phyloP scores from a whole-genome alignment of 1,140 invertebrate species.

The Apis cerana region DNA sequence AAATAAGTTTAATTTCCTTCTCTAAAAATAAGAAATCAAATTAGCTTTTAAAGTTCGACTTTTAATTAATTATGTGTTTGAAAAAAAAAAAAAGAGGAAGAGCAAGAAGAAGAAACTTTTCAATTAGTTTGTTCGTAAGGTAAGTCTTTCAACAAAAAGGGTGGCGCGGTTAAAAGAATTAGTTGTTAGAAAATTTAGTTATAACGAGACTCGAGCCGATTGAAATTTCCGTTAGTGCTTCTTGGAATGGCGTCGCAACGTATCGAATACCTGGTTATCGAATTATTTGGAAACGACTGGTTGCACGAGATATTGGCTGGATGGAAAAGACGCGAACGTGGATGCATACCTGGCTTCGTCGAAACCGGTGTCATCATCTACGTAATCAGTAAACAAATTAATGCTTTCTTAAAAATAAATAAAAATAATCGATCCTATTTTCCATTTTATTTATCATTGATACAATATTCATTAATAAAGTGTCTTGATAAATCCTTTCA shows the following conservation, averaged over 20 bases:
- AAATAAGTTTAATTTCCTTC: neutral
- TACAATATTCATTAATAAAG: too few species aligned
- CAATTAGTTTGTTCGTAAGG: neutral
- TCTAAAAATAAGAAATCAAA: slow-evolving; percentile 5
- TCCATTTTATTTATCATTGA: neutral
- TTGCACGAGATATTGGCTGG: slow-evolving; percentile 85
- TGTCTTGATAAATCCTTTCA: too few species aligned
- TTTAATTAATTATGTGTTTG: neutral
- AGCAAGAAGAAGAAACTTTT: neutral
- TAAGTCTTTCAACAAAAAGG: too few species aligned
- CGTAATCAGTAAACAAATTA: slow-evolving; percentile 87
- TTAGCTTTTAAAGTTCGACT: neutral
- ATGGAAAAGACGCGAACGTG: slow-evolving; percentile 90
- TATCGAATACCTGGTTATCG: slow-evolving; percentile 88
- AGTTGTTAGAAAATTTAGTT: slow-evolving; percentile 5
- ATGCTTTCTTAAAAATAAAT: neutral
- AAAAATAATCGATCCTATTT: neutral
- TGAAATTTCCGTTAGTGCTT: slow-evolving; percentile 82
- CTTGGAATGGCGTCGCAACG: slow-evolving; percentile 91
- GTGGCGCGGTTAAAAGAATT: slow-evolving; percentile 3
- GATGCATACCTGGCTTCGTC: slow-evolving; percentile 91
- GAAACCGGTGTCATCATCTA: slow-evolving; percentile 91
- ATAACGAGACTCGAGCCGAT: slow-evolving; percentile 14
- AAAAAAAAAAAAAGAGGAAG: too few species aligned
- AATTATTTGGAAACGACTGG: slow-evolving; percentile 89